phyloP scores from a whole-genome alignment of 2,113 vertebrate genomes.

The Emydocephalus ijimae region DNA sequence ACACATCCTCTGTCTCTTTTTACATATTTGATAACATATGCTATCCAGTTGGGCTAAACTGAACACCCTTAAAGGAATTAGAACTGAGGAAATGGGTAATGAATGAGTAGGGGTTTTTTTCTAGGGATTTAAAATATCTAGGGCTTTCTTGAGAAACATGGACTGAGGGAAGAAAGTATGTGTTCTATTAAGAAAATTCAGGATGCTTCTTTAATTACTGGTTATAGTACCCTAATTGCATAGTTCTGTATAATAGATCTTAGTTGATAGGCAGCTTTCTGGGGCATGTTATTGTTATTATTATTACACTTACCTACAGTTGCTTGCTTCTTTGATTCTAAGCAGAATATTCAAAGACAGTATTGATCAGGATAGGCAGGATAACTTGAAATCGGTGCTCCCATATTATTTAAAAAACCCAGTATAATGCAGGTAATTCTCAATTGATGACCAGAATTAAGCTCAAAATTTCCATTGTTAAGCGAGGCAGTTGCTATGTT shows the following conservation, averaged over 20 bases:
- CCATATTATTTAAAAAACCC: neutral
- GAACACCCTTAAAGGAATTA: neutral
- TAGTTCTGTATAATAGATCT: neutral
- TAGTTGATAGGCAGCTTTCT: fast-evolving
- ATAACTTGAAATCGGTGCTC: neutral
- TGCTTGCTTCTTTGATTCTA: neutral
- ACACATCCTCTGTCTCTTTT: neutral
- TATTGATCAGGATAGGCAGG: neutral
- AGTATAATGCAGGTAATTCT: neutral
- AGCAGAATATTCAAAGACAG: neutral
- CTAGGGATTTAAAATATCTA: neutral
- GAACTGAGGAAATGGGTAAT: constrained; percentile 38
- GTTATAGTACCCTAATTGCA: fast-evolving
- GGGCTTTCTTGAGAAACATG: neutral
- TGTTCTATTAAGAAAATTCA: neutral
- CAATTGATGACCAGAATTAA: neutral
- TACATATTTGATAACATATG: neutral
- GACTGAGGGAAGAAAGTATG: neutral
- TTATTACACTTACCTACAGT: neutral
- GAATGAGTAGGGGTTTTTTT: constrained; percentile 11
- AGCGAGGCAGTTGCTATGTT: neutral
- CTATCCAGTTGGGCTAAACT: neutral
- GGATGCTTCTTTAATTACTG: neutral
- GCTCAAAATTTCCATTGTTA: neutral
- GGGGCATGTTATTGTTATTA: neutral